Evolutionary conservation across 1,140 invertebrate species (phyloP), one percentile per base, ranked within the genome.

Genomic region (Bombus vancouverensis): DNA sequence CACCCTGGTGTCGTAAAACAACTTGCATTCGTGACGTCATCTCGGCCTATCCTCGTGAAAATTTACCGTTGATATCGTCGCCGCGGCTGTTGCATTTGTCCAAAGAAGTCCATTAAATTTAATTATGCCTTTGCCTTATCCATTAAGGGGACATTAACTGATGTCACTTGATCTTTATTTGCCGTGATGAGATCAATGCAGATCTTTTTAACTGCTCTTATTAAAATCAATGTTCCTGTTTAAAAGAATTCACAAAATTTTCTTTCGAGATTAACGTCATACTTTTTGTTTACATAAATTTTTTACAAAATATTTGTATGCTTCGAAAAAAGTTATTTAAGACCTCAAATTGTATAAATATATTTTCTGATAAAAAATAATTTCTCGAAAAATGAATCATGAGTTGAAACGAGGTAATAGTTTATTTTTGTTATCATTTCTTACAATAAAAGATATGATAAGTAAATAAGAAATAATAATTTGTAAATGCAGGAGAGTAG

Each of bases 11-110:
- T 42, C 53, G 12, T 53, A 18, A 68, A 68, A 68, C 6, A 34
- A 25, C 44, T 80, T 37, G 18, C 34, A 32, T 78, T 77, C n/a
- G 39, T 87, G 92, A 93, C 92, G 92, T 92, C 92, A 92, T n/a
- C 32, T 92, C 89, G 76, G 75, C 83, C 85, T 83, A 92, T 90
- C 75, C 72, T 75, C 66, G 83, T 47, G 85, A 91, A 89, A 88
- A 85, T 87, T 89, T 92, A 88, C 88, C 83, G 81, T 44, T 66
- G 72, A 65, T 3, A 53, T 71, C 72, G 53, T 79, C 32, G 39
- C 10, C 57, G 47, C 47, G 47, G 47, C 47, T 8, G 75, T n/a
- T 37, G 62, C 71, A 39, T 15, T 42, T 68, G 66, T 39, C 47
- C 28, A 42, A 75, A 86, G 47, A 47, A 74, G 66, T 77, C 90